Percentiles rank a stretch among this genome's conserved stretches.
phyloP scores from a whole-genome alignment of 2,888 invertebrate genomes.

The Ormyrus nitidulus region DNA sequence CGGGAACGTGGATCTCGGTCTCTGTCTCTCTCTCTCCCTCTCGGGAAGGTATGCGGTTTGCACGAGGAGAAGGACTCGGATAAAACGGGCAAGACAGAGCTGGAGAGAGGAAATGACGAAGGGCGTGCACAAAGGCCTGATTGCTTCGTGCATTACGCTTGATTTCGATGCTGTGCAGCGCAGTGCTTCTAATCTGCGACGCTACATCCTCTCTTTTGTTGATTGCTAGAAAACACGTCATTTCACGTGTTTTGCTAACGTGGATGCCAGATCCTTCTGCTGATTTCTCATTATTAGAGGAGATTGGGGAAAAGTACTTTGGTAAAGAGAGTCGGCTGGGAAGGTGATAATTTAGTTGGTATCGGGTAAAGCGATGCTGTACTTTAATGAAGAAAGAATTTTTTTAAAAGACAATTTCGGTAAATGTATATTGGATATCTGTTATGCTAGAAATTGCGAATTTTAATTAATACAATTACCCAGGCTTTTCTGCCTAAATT shows the following conservation, averaged over 20 bases:
- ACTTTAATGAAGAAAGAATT: background rate
- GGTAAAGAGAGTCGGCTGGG: slow-evolving; percentile 4
- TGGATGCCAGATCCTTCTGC: background rate
- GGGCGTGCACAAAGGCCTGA: slow-evolving; percentile 48
- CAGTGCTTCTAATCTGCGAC: slow-evolving; percentile 18
- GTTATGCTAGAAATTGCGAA: too few species aligned
- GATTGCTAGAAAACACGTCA: slow-evolving; percentile 45
- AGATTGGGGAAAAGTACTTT: too few species aligned
- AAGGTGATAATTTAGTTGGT: slow-evolving; percentile 12
- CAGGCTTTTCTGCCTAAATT: too few species aligned
- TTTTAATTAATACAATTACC: too few species aligned
- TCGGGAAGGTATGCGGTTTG: slow-evolving; percentile 13
- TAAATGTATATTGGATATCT: too few species aligned
- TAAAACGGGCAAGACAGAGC: background rate
- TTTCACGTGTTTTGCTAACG: slow-evolving; percentile 16
- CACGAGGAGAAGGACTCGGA: background rate
- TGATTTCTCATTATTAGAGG: too few species aligned
- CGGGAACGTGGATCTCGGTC: slow-evolving; percentile 20
- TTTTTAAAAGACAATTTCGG: too few species aligned
- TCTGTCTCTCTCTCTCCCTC: background rate
- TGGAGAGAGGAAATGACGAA: slow-evolving; percentile 42
- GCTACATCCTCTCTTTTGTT: slow-evolving; percentile 35
- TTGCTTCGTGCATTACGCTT: slow-evolving; percentile 41
- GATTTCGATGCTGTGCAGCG: slow-evolving; percentile 10
- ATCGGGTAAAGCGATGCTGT: background rate